A percentile compares a stretch with the other conserved stretches of the same genome.
Conservation (phyloP, 1,140 invertebrate genomes). For the Leptoteleia sp. region DNA sequence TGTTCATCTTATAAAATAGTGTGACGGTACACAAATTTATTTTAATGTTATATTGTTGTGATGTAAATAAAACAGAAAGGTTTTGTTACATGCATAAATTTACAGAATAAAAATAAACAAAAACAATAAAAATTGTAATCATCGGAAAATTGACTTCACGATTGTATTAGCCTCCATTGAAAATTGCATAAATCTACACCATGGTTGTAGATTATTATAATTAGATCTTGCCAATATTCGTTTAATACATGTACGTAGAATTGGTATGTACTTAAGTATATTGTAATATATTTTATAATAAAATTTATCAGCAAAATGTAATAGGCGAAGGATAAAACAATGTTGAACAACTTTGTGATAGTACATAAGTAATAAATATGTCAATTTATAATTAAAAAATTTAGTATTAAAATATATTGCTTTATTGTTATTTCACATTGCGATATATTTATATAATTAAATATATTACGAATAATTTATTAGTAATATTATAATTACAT, state of each 20-base stretch:
- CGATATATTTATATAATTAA: too few species aligned
- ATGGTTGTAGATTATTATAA: constrained; percentile 41
- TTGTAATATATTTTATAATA: constrained; percentile 64
- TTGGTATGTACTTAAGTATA: constrained; percentile 54
- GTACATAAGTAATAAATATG: constrained; percentile 33
- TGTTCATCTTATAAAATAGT: too few species aligned
- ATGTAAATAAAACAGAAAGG: constrained; percentile 35
- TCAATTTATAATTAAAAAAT: constrained; percentile 25
- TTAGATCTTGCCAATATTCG: constrained; percentile 37
- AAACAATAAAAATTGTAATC: too few species aligned
- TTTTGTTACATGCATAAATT: constrained; percentile 14
- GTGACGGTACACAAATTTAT: too few species aligned
- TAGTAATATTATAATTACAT: too few species aligned
- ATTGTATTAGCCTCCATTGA: constrained; percentile 25
- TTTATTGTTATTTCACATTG: too few species aligned
- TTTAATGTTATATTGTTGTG: constrained; percentile 31
- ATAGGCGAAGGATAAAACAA: constrained; percentile 16
- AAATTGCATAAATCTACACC: constrained; percentile 34
- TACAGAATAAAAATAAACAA: not conserved
- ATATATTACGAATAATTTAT: too few species aligned
- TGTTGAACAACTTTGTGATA: constrained; percentile 32
- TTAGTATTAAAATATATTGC: too few species aligned
- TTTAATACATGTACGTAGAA: constrained; percentile 45
- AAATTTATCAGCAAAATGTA: constrained; percentile 44
- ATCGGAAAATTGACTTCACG: too few species aligned